Evolutionary conservation across 1,140 invertebrate genomes (phyloP), one percentile per base, ranked within the genome.

Genomic region (Cotesia vestalis): DNA sequence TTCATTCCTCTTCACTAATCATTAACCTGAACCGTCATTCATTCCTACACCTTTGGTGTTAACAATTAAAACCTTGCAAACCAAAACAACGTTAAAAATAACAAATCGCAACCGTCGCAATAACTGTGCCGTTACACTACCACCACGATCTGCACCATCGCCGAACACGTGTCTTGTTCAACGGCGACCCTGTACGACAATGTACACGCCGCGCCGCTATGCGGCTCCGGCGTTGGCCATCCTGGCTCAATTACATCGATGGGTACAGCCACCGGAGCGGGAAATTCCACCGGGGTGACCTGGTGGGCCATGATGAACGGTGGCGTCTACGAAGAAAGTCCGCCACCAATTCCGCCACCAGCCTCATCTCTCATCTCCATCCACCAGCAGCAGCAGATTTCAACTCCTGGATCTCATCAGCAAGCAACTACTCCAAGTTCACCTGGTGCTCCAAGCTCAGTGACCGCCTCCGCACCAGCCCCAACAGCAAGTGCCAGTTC

Each of bases 271-370:
- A 90, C 91, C 90, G 91, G 90, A 90, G 90, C 91, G 90, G 91
- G 91, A 89, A 88, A 90, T 89, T 88, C 90, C 89, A 88, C 92
- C 91, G 92, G 91, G 90, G 90, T 92, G 88, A 90, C 90, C 88
- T 92, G 92, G 92, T 93, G 92, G 90, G 85, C 88, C 90, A 94
- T 94, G 92, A 94, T 94, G 92, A 94, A 93, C 91, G 92, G 89
- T 77, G 87, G 88, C 80, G 84, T 90, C 63, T 93, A 94, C 89
- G 92, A 93, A 85, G 92, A 93, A 86, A 90, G 90, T 85, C 91
- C 91, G 81, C 91, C 91, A 79, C 89, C 90, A 61, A 85, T 88
- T 78, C 88, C 86, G 70, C 89, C 84, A 62, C 89, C 84, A 60
- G 76, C 81, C 73, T 80, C 85, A 66, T 82, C 83, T 71, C 78